A percentile compares a stretch with the other conserved stretches of the same genome.
Conservation (phyloP, 2,113 vertebrate genomes). For the Cyphomyrus discorhynchus region DNA sequence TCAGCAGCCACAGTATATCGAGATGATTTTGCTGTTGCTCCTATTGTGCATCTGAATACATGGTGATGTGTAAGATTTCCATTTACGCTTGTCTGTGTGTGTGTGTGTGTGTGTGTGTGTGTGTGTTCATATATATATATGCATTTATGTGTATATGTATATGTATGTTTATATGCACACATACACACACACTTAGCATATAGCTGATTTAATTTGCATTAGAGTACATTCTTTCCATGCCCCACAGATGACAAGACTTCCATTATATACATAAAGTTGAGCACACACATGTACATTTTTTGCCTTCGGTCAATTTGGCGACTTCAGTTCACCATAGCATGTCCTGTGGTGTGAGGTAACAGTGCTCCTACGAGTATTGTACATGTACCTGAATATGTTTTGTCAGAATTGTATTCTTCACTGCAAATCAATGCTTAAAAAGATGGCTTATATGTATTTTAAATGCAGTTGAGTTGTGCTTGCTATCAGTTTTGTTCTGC, state of each 20-base stretch:
- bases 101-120: neutral
- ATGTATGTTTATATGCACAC: neutral
- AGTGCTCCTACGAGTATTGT: neutral
- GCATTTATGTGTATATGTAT: neutral
- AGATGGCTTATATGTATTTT: neutral
- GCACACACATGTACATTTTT: neutral
- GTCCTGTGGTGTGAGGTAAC: neutral
- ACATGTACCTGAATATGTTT: neutral
- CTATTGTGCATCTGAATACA: neutral
- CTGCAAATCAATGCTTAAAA: neutral
- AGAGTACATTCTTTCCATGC: neutral
- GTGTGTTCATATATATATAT: neutral
- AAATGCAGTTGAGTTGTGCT: neutral
- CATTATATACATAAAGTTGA: neutral
- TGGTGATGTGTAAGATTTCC: neutral
- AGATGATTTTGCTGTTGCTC: neutral
- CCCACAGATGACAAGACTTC: slow-evolving; percentile 7
- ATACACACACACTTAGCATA: neutral
- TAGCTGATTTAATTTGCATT: neutral
- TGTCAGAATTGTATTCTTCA: neutral
- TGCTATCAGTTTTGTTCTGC: neutral
- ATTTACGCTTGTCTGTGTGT: neutral
- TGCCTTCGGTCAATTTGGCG: neutral
- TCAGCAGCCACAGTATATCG: neutral
- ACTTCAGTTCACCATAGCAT: neutral